phyloP scores from a whole-genome alignment of 2,113 vertebrate species.

The Morone saxatilis region DNA sequence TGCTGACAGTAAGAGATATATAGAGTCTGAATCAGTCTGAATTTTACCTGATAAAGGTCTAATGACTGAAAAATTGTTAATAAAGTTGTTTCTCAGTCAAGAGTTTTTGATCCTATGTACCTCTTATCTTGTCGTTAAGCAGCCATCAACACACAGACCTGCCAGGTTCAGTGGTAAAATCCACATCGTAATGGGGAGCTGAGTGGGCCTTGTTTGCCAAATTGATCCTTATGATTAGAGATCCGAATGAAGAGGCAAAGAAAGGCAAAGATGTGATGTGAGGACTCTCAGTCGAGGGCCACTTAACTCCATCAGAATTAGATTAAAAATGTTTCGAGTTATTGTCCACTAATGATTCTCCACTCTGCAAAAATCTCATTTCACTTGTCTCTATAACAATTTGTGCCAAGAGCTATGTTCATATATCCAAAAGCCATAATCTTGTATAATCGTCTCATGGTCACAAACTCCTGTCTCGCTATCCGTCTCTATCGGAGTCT shows the following conservation, averaged over 20 bases:
- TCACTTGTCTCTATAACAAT: constrained; percentile 8
- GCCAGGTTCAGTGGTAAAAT: neutral
- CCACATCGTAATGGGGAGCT: neutral
- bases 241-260: constrained; percentile 15
- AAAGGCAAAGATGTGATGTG: constrained; percentile 26
- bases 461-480: neutral
- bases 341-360: constrained; percentile 31
- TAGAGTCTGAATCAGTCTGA: too few relatives aligned
- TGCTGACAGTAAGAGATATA: too few relatives aligned
- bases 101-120: too few relatives aligned
- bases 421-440: constrained; percentile 39
- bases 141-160: neutral
- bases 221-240: constrained; percentile 37
- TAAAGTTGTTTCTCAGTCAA: too few relatives aligned
- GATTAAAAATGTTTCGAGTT: constrained; percentile 33
- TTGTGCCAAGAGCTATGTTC: constrained; percentile 19
- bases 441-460: constrained; percentile 14
- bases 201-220: constrained; percentile 11
- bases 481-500: constrained; percentile 7
- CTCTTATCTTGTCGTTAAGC: neutral
- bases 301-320: constrained; percentile 40
- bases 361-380: constrained; percentile 29
- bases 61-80: too few relatives aligned
- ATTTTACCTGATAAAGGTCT: too few relatives aligned
- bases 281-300: constrained; percentile 17